Conservation (phyloP, 2,888 invertebrate species). For the Steinernema hermaphroditum region DNA sequence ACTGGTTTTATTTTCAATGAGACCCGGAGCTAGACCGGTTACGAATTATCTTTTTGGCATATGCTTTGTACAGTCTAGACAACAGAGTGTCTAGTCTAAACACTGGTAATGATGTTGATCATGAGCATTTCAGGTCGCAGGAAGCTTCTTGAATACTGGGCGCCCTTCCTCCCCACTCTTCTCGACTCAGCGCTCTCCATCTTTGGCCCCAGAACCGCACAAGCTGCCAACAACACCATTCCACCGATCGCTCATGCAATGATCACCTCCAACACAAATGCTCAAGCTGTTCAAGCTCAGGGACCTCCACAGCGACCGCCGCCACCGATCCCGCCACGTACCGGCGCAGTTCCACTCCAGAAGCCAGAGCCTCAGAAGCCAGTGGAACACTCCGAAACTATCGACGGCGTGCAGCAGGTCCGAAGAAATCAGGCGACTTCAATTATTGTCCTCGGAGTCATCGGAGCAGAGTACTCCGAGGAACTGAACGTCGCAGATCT, state of each 20-base stretch:
- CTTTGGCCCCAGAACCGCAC: constrained; percentile 56
- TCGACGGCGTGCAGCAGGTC: constrained; percentile 67
- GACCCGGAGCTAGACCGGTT: too few species aligned
- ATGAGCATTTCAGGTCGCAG: constrained; percentile 76
- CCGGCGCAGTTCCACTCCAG: background rate
- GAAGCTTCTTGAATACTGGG: constrained; percentile 90
- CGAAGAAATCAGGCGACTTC: constrained; percentile 94
- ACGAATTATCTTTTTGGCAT: too few species aligned
- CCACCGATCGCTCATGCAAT: constrained; percentile 29
- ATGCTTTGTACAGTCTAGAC: too few species aligned
- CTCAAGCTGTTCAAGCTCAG: background rate
- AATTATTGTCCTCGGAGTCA: constrained; percentile 91
- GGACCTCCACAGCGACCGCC: constrained; percentile 25
- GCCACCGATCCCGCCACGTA: constrained; percentile 13
- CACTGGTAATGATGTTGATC: too few species aligned
- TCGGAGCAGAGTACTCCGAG: constrained; percentile 97
- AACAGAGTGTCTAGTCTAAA: too few species aligned
- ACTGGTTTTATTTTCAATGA: too few species aligned
- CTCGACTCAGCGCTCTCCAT: constrained; percentile 69
- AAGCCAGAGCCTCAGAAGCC: background rate
- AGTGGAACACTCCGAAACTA: background rate
- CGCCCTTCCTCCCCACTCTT: constrained; percentile 83
- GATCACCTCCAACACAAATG: constrained; percentile 16
- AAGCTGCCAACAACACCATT: constrained; percentile 42
- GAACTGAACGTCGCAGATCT: constrained; percentile 70